These are phyloP conservation scores for Sesia apiformis DNA, from an alignment of 2,888 invertebrate genomes.

Conservation along the genomic window DNA sequence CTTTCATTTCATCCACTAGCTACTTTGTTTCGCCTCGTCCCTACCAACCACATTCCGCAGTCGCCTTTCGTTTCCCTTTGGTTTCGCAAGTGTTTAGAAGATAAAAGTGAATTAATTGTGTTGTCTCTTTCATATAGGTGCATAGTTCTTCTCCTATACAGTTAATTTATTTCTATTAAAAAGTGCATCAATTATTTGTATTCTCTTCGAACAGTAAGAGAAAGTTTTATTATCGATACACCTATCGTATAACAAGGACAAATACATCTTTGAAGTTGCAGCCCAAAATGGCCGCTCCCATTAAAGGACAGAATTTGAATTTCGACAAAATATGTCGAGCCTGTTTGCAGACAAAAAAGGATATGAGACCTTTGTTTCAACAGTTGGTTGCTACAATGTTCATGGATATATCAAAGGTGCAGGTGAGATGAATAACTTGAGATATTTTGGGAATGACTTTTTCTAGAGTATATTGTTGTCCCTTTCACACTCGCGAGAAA, in stretches of 20 bases:
- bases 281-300: conserved; percentile 60
- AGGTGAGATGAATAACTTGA: conserved; percentile 60
- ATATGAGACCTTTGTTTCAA: conserved; percentile 78
- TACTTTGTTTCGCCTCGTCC: no score
- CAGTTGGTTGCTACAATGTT: conserved; percentile 79
- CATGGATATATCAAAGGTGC: conserved; percentile 77
- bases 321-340: conserved; percentile 78
- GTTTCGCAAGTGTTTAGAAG: background rate
- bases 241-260: conserved; percentile 46
- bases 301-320: conserved; percentile 44
- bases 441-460: conserved; percentile 47
- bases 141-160: no score
- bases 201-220: background rate
- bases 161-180: no score
- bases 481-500: conserved; percentile 39
- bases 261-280: conserved; percentile 43
- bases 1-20: no score
- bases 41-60: no score
- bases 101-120: no score
- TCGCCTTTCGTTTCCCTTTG: background rate
- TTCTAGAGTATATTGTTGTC: conserved; percentile 33
- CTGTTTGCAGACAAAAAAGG: conserved; percentile 77
- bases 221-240: background rate
- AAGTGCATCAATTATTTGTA: no score
- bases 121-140: no score